Evolutionary conservation across 2,113 vertebrate species (phyloP).

Genomic region (Neogobius melanostomus): DNA sequence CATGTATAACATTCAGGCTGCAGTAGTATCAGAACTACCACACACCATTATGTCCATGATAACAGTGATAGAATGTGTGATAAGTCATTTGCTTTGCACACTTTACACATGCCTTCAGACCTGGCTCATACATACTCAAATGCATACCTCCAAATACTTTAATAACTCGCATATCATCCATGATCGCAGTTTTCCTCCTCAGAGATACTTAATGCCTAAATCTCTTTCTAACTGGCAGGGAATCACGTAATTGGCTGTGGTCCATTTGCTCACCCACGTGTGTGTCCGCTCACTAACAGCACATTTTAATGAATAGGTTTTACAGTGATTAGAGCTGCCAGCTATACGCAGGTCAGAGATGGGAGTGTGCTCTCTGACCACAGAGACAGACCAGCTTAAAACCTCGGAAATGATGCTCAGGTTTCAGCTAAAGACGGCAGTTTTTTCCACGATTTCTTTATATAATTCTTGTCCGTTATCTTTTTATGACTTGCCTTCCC

Average conservation of each 20-base stretch:
- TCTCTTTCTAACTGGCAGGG: conserved; percentile 73
- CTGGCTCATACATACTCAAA: neutral
- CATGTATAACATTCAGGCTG: too few relatives aligned
- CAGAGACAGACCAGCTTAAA: conserved; percentile 34
- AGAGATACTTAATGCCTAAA: conserved; percentile 67
- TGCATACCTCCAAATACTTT: conserved; percentile 20
- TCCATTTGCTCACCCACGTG: conserved; percentile 69
- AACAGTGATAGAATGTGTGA: too few relatives aligned
- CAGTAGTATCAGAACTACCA: too few relatives aligned
- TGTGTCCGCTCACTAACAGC: conserved; percentile 72
- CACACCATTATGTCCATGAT: too few relatives aligned
- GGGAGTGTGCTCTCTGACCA: conserved; percentile 52
- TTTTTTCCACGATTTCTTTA: conserved; percentile 26
- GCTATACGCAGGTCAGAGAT: conserved; percentile 58
- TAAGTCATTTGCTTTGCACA: neutral
- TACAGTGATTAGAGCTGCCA: conserved; percentile 70
- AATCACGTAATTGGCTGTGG: conserved; percentile 73
- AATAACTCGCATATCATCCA: conserved; percentile 53
- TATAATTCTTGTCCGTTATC: neutral
- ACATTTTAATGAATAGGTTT: conserved; percentile 76
- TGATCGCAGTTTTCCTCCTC: conserved; percentile 60
- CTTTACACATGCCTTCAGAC: conserved; percentile 4
- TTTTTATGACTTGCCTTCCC: neutral
- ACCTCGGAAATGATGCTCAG: conserved; percentile 26
- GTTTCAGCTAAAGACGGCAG: conserved; percentile 51